A percentile compares a stretch with the other conserved stretches of the same genome.
phyloP scores from a whole-genome alignment of 2,113 vertebrate genomes.

The Podarcis cretensis region DNA sequence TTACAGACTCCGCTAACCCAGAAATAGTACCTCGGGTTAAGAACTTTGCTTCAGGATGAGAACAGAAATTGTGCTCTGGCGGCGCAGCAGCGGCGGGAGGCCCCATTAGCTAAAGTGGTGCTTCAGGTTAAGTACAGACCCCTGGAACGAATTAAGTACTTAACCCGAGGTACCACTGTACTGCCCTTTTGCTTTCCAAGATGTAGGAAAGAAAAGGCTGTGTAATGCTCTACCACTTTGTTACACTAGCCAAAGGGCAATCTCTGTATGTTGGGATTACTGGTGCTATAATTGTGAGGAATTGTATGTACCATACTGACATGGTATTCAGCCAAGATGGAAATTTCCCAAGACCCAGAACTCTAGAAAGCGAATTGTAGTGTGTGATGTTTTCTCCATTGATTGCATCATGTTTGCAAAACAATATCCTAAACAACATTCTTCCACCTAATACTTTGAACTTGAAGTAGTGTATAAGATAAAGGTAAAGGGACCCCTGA shows the following conservation, averaged over 20 bases:
- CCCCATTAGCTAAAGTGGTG: too few relatives aligned
- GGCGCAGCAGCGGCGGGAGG: too few relatives aligned
- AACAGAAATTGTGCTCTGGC: too few relatives aligned
- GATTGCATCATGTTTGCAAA: not conserved
- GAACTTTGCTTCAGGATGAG: too few relatives aligned
- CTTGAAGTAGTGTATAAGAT: not conserved
- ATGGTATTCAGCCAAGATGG: not conserved
- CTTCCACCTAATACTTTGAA: slow-evolving; percentile 28
- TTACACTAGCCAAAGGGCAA: not conserved
- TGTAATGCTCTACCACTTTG: not conserved
- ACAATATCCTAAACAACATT: too few relatives aligned
- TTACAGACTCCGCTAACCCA: too few relatives aligned
- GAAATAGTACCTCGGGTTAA: too few relatives aligned
- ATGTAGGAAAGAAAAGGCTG: not conserved
- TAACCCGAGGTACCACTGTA: too few relatives aligned
- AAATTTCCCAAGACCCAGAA: not conserved
- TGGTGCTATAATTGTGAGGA: not conserved
- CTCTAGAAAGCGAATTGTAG: not conserved
- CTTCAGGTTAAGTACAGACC: too few relatives aligned
- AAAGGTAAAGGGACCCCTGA: too few relatives aligned
- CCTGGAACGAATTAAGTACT: too few relatives aligned
- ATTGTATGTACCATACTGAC: not conserved
- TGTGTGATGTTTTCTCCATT: not conserved
- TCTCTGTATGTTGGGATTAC: not conserved
- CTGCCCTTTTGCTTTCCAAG: not conserved